These are phyloP conservation scores for Drosophila guanche DNA, from an alignment of 1,140 invertebrate genomes.

Conservation along the genomic window DNA sequence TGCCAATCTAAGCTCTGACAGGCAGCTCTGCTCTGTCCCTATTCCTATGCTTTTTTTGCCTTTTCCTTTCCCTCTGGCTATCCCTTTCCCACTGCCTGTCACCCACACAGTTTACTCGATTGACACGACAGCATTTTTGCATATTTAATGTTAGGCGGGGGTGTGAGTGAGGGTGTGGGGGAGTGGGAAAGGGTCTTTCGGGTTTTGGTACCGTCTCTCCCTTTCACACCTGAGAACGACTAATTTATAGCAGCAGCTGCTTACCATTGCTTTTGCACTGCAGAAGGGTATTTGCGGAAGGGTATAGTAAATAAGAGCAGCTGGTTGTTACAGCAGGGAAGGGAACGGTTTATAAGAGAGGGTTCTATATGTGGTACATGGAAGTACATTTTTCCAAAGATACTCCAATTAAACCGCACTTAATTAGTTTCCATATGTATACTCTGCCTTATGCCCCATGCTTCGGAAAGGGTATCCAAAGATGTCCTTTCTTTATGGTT, in stretches of 20 bases:
- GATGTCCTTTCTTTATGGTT: not conserved
- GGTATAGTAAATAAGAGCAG: too few relatives aligned
- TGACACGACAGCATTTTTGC: conserved; percentile 74
- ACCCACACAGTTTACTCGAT: conserved; percentile 61
- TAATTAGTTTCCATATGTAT: too few relatives aligned
- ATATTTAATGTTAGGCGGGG: conserved; percentile 52
- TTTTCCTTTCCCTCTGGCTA: too few relatives aligned
- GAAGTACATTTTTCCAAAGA: too few relatives aligned
- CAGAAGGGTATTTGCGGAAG: too few relatives aligned
- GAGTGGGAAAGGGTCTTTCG: not conserved
- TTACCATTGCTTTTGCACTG: conserved; percentile 22
- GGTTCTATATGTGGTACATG: too few relatives aligned
- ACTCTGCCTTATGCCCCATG: too few relatives aligned
- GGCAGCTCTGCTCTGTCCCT: not conserved
- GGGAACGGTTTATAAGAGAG: too few relatives aligned
- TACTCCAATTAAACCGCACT: too few relatives aligned
- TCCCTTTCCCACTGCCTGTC: conserved; percentile 6
- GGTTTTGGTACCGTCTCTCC: not conserved
- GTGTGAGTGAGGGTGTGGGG: not conserved
- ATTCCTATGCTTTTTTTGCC: too few relatives aligned
- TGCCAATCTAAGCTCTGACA: conserved; percentile 25
- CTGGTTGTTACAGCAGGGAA: too few relatives aligned
- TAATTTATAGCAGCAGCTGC: conserved; percentile 47
- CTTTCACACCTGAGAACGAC: conserved; percentile 43
- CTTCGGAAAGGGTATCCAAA: conserved; percentile 8